phyloP scores from a whole-genome alignment of 2,113 vertebrate species.

The Talpa occidentalis region DNA sequence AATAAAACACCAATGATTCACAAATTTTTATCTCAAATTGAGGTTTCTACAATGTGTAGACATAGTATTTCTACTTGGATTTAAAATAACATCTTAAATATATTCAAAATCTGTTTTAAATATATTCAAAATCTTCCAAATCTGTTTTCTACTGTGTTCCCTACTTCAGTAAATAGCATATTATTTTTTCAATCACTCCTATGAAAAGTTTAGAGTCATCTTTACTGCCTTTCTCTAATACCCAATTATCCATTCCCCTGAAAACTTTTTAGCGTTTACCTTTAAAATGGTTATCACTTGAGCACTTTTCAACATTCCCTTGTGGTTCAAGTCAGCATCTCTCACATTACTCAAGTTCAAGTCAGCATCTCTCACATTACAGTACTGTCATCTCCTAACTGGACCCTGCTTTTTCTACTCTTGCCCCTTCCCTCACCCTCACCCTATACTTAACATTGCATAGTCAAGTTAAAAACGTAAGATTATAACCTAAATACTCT shows the following conservation, averaged over 20 bases:
- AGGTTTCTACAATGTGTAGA: background rate
- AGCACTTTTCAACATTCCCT: background rate
- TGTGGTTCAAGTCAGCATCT: background rate
- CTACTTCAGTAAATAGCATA: background rate
- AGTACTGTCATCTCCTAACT: background rate
- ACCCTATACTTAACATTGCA: background rate
- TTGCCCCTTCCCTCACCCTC: background rate
- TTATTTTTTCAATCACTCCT: background rate
- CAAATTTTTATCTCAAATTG: background rate
- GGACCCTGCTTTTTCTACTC: background rate
- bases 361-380: background rate
- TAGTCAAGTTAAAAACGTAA: background rate
- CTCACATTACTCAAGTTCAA: background rate
- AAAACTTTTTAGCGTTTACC: background rate
- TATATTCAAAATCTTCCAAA: too few relatives aligned
- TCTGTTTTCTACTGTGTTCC: background rate
- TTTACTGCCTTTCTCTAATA: slow-evolving; percentile 37
- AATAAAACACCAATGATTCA: slow-evolving; percentile 33
- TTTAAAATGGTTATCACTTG: background rate
- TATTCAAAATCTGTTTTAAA: slow-evolving; percentile 36
- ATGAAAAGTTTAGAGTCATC: background rate
- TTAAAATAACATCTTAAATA: slow-evolving; percentile 45
- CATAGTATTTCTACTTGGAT: background rate
- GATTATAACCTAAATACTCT: background rate
- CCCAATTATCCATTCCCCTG: background rate